Conservation (phyloP, 2,113 vertebrate species). For the Pipra filicauda region DNA sequence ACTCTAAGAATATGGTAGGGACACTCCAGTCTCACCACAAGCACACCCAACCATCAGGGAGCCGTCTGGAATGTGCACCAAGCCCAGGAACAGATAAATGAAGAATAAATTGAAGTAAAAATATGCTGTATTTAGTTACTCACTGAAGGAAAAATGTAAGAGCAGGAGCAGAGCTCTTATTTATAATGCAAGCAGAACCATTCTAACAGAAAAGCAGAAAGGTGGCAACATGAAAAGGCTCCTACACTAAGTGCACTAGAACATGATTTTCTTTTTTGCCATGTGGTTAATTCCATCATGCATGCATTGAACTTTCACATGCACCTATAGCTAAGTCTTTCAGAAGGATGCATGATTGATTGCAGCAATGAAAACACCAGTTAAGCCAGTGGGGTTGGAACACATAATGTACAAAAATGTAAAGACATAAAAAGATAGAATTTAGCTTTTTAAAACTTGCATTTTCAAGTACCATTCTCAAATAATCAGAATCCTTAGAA, state of each 20-base stretch:
- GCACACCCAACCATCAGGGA: background rate
- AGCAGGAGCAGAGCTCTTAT: background rate
- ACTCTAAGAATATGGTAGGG: background rate
- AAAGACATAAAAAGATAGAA: background rate
- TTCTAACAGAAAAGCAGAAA: background rate
- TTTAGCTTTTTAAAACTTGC: background rate
- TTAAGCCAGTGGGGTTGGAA: background rate
- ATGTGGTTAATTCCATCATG: background rate
- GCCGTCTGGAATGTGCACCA: accelerated
- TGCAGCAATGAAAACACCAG: background rate
- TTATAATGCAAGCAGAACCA: background rate
- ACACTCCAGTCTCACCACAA: background rate
- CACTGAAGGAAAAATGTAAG: background rate
- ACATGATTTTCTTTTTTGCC: background rate
- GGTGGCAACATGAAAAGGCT: background rate
- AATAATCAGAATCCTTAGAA: background rate
- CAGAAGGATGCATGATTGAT: background rate
- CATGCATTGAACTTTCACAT: background rate
- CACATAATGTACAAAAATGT: background rate
- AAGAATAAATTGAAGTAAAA: background rate
- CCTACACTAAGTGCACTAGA: background rate
- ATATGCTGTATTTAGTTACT: background rate
- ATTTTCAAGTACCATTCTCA: background rate
- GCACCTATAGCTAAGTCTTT: background rate
- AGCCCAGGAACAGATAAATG: background rate